Conservation (phyloP, 1,140 invertebrate genomes). For the Bombus pascuorum region DNA sequence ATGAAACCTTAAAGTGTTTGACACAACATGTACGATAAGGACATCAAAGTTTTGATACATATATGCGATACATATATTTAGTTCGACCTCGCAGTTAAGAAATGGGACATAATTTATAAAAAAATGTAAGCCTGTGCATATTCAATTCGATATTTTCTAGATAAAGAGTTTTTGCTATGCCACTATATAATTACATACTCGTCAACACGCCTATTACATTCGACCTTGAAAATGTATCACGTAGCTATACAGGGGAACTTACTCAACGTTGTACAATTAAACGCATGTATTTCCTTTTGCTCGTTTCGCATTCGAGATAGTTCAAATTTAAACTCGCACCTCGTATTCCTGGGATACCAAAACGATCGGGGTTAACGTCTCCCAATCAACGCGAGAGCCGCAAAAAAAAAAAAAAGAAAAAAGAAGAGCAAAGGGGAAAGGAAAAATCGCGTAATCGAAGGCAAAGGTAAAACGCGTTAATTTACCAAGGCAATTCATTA, state of each 20-base stretch:
- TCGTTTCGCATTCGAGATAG: not conserved
- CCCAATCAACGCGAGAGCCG: no score
- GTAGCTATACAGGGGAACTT: no score
- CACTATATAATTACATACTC: no score
- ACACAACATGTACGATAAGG: no score
- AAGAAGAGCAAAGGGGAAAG: not conserved
- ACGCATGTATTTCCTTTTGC: not conserved
- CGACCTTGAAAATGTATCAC: not conserved
- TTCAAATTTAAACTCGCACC: not conserved
- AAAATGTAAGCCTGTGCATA: not conserved
- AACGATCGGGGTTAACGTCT: not conserved
- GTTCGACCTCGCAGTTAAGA: no score
- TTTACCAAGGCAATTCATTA: constrained; percentile 11
- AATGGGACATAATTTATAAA: no score
- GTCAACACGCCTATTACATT: not conserved
- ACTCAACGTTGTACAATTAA: not conserved
- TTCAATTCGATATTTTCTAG: not conserved
- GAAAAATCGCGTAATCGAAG: not conserved
- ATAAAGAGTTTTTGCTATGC: no score
- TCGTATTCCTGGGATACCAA: no score
- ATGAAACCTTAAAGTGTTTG: no score
- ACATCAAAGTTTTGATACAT: no score
- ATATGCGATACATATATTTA: no score
- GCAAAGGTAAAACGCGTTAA: constrained; percentile 9
- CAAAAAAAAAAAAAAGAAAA: no score